Base-by-base conservation (phyloP, 2,888 invertebrate genomes). In the Hirtodrosophila confusa region DNA sequence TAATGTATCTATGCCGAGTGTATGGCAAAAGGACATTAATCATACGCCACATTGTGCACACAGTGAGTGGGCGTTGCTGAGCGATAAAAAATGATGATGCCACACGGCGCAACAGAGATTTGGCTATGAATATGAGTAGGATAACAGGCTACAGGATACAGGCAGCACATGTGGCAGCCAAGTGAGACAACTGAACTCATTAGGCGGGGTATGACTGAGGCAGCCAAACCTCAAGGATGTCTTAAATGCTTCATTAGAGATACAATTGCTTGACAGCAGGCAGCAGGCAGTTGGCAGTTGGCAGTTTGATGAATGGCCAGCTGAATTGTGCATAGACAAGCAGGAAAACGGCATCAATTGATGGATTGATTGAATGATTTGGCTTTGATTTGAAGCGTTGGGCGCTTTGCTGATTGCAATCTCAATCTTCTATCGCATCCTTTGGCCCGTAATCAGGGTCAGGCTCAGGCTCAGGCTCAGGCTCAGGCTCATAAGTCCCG, bases 21-120 rank as follows among this genome's bases (percentile, higher is more conserved):
- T 33, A 48, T 12, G 29, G n/a, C 60, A 57, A 36, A n/a, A 56
- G 60, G 61, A 84, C 87, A 82, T 82, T 82, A 86, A 86, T 82
- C 87, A 82, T 84, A 75, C 69, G 82, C 65, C 85, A 73, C 75
- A 66, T 72, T 80, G 87, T 77, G 72, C 85, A 51, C 67, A 55
- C 17, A 54, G 51, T 40, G 12, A 53, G 45, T 37, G 61, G 61
- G 77, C 62, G 80, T 85, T 79, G 31, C 69, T 63, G 53, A 71
- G 84, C 64, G 62, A 77, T 86, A 86, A 83, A 80, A 80, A 80
- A 80, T 75, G 75, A 83, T 85, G 69, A 60, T 70, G 76, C 71
- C 45, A 53, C 24, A 33, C 5, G 6, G 31, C 6, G 7, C n/a
- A 10, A 50, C 55, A 23, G 41, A 33, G 48, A 62, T 68, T 69